phyloP scores from a whole-genome alignment of 92 coral and sea anemone species.

The Umimayanthus kanabou region DNA sequence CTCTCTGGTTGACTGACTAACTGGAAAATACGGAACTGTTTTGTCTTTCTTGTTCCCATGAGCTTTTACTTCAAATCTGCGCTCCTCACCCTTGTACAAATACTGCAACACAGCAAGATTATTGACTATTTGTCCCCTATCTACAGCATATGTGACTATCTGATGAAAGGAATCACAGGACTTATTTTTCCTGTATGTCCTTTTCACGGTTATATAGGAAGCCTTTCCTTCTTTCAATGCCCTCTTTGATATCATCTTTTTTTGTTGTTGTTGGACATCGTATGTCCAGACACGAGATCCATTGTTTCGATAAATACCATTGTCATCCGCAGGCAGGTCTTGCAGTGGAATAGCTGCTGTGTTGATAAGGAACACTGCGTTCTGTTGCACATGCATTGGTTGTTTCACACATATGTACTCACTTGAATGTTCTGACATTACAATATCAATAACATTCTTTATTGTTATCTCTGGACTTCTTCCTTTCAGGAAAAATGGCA shows the following conservation, averaged over 20 bases:
- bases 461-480: slow-evolving; percentile 53
- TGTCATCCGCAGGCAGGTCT: slow-evolving; percentile 53
- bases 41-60: slow-evolving; percentile 61
- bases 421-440: slow-evolving; percentile 47
- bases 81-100: slow-evolving; percentile 54
- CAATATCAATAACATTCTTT: slow-evolving; percentile 51
- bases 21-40: slow-evolving; percentile 42
- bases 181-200: slow-evolving; percentile 53
- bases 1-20: slow-evolving; percentile 44
- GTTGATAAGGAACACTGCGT: slow-evolving; percentile 48
- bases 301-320: slow-evolving; percentile 49
- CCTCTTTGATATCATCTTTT: too few relatives aligned
- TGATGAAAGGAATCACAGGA: slow-evolving; percentile 55
- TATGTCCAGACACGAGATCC: slow-evolving; percentile 57
- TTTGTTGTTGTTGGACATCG: slow-evolving; percentile 23
- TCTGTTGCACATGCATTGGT: slow-evolving; percentile 54
- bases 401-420: slow-evolving; percentile 45
- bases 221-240: not conserved
- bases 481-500: slow-evolving; percentile 59
- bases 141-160: slow-evolving; percentile 42
- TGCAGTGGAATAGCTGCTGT: slow-evolving; percentile 40
- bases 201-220: slow-evolving; percentile 41
- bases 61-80: slow-evolving; percentile 44
- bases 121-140: slow-evolving; percentile 21
- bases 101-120: slow-evolving; percentile 52